These are phyloP conservation scores for Drosophila pallidifrons DNA, from an alignment of 1,140 invertebrate genomes.

Conservation along the genomic window DNA sequence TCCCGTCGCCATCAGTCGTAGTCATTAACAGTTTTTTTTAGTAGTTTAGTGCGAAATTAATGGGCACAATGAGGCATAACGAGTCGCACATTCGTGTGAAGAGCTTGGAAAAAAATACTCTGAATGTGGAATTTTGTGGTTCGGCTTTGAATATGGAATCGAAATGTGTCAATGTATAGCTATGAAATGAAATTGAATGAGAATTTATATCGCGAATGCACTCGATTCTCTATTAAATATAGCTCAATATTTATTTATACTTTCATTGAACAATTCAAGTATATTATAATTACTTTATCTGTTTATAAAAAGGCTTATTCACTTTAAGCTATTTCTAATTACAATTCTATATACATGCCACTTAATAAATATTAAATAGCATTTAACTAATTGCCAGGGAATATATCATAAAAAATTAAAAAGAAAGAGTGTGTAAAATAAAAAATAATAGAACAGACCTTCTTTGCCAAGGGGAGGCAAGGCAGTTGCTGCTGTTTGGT, in stretches of 20 bases:
- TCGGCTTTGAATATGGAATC: not conserved
- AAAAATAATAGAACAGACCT: slow-evolving; percentile 25
- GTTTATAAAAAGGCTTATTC: not conserved
- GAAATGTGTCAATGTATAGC: not conserved
- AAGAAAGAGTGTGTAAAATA: slow-evolving; percentile 35
- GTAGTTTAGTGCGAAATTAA: slow-evolving; percentile 77
- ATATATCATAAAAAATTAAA: slow-evolving; percentile 65
- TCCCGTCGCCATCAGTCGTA: slow-evolving; percentile 7
- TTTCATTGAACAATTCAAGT: not conserved
- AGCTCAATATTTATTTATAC: not conserved
- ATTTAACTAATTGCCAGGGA: slow-evolving; percentile 62
- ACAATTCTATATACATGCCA: not conserved
- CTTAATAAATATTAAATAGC: slow-evolving; percentile 17
- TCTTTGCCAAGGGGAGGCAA: not conserved
- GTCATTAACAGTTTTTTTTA: slow-evolving; percentile 72
- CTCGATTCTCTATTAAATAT: slow-evolving; percentile 2
- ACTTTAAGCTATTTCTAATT: not conserved
- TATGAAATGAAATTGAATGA: not conserved
- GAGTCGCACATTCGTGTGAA: slow-evolving; percentile 65
- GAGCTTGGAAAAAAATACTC: slow-evolving; percentile 37
- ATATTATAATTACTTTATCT: slow-evolving; percentile 1
- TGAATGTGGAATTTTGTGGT: slow-evolving; percentile 13
- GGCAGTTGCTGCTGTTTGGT: slow-evolving; percentile 30
- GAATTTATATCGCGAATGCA: not conserved
- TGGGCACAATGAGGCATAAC: slow-evolving; percentile 56